Evolutionary conservation across 2,113 vertebrate genomes (phyloP).

Genomic region (Anarrhichthys ocellatus): DNA sequence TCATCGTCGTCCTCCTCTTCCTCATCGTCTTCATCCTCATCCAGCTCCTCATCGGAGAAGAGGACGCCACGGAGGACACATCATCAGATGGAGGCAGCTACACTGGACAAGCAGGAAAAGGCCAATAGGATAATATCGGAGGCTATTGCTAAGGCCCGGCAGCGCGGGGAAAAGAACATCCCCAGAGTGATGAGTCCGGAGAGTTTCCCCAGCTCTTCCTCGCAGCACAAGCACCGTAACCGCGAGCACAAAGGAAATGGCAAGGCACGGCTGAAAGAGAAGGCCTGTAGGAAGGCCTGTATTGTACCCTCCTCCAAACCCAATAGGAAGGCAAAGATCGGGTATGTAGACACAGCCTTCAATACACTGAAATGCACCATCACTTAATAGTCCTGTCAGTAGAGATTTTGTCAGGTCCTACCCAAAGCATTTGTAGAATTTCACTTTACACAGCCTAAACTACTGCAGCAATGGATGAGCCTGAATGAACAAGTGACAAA

Average conservation of each 20-base stretch:
- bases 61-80: constrained; percentile 88
- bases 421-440: not conserved
- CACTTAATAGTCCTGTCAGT: constrained; percentile 20
- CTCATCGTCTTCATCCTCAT: constrained; percentile 83
- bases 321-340: constrained; percentile 96
- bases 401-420: constrained; percentile 21
- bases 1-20: constrained; percentile 83
- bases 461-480: constrained; percentile 25
- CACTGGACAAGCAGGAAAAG: constrained; percentile 97
- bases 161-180: constrained; percentile 97
- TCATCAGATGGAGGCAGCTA: constrained; percentile 84
- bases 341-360: constrained; percentile 82
- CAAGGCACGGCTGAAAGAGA: constrained; percentile 89
- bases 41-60: constrained; percentile 83
- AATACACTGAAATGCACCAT: not conserved
- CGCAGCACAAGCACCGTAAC: constrained; percentile 82
- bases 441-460: constrained; percentile 36
- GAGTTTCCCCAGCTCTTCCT: constrained; percentile 95
- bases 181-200: constrained; percentile 98
- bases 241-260: constrained; percentile 88
- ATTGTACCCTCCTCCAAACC: constrained; percentile 88
- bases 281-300: constrained; percentile 89
- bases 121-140: constrained; percentile 99
- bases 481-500: constrained; percentile 32
- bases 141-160: constrained; percentile 95